Conservation (phyloP, 2,888 invertebrate species). For the Drepanosiphum platanoidis region DNA sequence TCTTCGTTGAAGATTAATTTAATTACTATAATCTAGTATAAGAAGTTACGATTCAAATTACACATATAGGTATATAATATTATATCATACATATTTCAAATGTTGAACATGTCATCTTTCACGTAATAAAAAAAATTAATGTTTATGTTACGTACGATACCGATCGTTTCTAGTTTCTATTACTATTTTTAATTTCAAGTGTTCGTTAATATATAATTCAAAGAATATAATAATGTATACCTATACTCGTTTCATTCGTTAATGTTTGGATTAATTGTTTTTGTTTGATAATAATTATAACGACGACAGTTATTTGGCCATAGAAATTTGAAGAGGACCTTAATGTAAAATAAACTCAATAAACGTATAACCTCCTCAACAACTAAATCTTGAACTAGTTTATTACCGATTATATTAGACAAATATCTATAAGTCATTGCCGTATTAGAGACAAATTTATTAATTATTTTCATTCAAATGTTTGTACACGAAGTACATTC, state of each 20-base stretch:
- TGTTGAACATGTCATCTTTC: background rate
- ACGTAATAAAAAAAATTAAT: background rate
- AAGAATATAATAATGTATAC: background rate
- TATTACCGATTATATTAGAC: background rate
- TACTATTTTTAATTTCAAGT: conserved; percentile 8
- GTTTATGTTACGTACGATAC: background rate
- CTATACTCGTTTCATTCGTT: conserved; percentile 1
- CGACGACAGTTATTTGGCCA: background rate
- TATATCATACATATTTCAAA: background rate
- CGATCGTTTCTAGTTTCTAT: background rate
- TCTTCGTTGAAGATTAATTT: background rate
- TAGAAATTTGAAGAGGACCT: conserved; percentile 23
- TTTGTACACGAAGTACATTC: too few species aligned
- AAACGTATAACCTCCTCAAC: background rate
- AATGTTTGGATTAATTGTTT: background rate
- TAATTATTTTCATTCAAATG: too few species aligned
- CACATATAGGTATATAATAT: background rate
- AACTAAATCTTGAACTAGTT: conserved; percentile 1
- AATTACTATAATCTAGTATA: background rate
- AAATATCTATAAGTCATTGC: background rate
- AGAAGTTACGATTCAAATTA: background rate
- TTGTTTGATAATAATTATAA: conserved; percentile 2
- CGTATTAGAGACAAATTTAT: background rate
- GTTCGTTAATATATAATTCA: background rate
- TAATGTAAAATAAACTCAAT: background rate